Percentiles rank a stretch among this genome's conserved stretches.
Conservation (phyloP, 2,113 vertebrate species). For the Oenanthe melanoleuca region DNA sequence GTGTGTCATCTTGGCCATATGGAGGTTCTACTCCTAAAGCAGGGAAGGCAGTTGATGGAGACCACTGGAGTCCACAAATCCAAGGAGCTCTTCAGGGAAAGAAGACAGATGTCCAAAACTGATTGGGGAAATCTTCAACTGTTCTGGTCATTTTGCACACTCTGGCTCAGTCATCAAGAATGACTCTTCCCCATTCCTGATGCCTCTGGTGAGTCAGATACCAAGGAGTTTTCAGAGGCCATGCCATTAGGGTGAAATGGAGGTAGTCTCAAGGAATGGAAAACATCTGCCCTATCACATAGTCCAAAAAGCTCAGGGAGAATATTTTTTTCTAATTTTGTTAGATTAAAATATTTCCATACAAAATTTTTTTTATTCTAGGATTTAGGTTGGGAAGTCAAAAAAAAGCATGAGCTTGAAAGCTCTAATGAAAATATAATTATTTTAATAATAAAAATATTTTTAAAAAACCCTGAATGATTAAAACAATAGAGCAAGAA, state of each 20-base stretch:
- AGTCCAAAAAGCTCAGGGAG: not conserved
- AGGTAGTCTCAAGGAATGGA: not conserved
- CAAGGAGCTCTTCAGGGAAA: not conserved
- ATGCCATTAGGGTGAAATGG: not conserved
- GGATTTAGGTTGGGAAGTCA: not conserved
- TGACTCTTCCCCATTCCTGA: not conserved
- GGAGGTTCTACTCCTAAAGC: not conserved
- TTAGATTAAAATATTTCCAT: not conserved
- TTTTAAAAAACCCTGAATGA: not conserved
- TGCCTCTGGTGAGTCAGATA: not conserved
- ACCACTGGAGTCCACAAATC: not conserved
- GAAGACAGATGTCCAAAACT: not conserved
- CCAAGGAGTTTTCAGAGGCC: not conserved
- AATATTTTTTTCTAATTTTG: not conserved
- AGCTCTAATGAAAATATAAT: not conserved
- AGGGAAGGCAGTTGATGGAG: not conserved
- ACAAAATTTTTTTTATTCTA: not conserved
- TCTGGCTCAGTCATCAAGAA: not conserved
- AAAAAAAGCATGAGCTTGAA: not conserved
- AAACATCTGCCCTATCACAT: not conserved
- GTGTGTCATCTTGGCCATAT: not conserved
- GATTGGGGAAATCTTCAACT: not conserved
- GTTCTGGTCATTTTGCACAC: not conserved
- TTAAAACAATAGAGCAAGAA: not conserved
- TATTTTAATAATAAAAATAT: not conserved